Percentiles rank a stretch among this genome's conserved stretches.
Conservation (phyloP, 2,888 invertebrate species). For the Vanessa cardui region DNA sequence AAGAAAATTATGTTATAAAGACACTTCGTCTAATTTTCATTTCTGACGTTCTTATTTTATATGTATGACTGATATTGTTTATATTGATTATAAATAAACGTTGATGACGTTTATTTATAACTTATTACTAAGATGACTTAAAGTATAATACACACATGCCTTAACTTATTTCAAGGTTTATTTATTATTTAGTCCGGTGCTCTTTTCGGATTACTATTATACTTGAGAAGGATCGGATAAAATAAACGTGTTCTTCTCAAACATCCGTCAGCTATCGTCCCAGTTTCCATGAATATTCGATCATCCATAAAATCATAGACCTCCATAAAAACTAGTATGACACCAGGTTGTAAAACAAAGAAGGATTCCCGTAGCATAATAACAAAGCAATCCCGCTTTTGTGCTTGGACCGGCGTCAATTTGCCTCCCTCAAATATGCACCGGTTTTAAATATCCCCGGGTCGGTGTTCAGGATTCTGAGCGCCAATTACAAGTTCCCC, state of each 20-base stretch:
- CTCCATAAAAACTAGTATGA: background rate
- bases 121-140: too few relatives aligned
- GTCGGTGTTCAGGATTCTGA: constrained; percentile 39
- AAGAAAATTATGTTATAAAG: too few relatives aligned
- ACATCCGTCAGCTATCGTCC: background rate
- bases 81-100: too few relatives aligned
- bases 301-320: constrained; percentile 8
- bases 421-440: constrained; percentile 45
- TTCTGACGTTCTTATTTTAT: too few relatives aligned
- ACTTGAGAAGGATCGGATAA: background rate
- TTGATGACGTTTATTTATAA: too few relatives aligned
- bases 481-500: constrained; percentile 58
- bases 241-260: background rate
- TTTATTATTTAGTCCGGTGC: too few relatives aligned
- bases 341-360: constrained; percentile 10
- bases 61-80: too few relatives aligned
- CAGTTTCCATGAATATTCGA: constrained; percentile 1
- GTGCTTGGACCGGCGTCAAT: constrained; percentile 22
- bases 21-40: too few relatives aligned
- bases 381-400: constrained; percentile 21
- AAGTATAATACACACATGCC: too few relatives aligned
- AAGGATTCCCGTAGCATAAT: background rate
- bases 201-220: background rate
- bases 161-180: too few relatives aligned
- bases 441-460: constrained; percentile 50